phyloP scores from a whole-genome alignment of 2,888 invertebrate genomes.

The Orthosia incerta region DNA sequence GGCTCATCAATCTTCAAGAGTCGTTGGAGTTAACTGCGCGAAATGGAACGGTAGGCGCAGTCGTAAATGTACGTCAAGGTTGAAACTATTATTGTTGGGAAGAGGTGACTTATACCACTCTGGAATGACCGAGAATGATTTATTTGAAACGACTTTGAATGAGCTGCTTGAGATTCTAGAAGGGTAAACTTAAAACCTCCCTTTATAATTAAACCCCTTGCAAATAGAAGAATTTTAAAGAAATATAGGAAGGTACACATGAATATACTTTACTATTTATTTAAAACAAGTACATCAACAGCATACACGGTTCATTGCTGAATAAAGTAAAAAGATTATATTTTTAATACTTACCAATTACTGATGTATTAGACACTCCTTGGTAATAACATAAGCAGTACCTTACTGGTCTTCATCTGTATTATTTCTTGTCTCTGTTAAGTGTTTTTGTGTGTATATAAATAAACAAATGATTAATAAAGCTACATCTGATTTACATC shows the following conservation, averaged over 20 bases:
- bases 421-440: too few relatives aligned
- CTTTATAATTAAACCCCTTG: neutral
- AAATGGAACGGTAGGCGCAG: slow-evolving; percentile 41
- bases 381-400: too few relatives aligned
- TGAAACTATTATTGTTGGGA: slow-evolving; percentile 26
- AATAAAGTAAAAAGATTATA: too few relatives aligned
- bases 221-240: neutral
- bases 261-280: too few relatives aligned
- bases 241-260: neutral
- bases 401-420: too few relatives aligned
- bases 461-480: too few relatives aligned
- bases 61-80: slow-evolving; percentile 57
- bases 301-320: too few relatives aligned
- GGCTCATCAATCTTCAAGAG: slow-evolving; percentile 61
- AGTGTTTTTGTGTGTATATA: too few relatives aligned
- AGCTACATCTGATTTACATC: too few relatives aligned
- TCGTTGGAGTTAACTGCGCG: slow-evolving; percentile 54
- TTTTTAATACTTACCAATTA: too few relatives aligned
- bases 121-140: slow-evolving; percentile 9
- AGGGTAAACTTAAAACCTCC: neutral
- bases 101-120: slow-evolving; percentile 17
- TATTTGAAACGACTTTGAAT: neutral
- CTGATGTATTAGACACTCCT: too few relatives aligned
- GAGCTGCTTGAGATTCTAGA: neutral
- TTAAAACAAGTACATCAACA: too few relatives aligned